Evolutionary conservation across 2,113 vertebrate genomes (phyloP).

Genomic region (Spheniscus mendiculus): DNA sequence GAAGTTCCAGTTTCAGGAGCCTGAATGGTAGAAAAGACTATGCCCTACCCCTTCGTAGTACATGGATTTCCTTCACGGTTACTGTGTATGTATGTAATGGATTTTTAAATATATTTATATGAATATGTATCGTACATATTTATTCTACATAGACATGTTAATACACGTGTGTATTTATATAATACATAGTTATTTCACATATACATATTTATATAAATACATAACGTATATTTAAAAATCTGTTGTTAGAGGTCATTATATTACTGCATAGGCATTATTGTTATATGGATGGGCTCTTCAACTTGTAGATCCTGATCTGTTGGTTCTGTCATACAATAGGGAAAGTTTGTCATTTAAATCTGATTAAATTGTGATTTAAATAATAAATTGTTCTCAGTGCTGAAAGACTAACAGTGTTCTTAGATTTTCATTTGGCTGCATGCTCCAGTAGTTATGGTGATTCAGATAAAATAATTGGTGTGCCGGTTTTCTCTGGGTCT

Average conservation of each 20-base stretch:
- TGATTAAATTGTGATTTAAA: not conserved
- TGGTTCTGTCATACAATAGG: not conserved
- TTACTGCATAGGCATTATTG: not conserved
- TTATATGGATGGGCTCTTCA: not conserved
- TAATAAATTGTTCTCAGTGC: not conserved
- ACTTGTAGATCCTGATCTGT: not conserved
- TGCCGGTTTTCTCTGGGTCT: not conserved
- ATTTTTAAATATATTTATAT: not conserved
- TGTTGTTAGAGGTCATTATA: not conserved
- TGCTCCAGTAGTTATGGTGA: not conserved
- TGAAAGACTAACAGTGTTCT: not conserved
- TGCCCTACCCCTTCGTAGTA: not conserved
- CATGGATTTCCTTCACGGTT: not conserved
- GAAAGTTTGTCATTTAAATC: not conserved
- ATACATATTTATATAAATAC: not conserved
- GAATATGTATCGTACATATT: not conserved
- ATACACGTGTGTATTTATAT: not conserved
- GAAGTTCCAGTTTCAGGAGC: not conserved
- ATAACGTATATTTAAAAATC: not conserved
- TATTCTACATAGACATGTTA: not conserved
- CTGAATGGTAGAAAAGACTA: not conserved
- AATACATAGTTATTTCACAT: not conserved
- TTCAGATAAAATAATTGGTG: not conserved
- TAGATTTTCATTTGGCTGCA: not conserved
- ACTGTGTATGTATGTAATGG: not conserved